Conservation (phyloP, 2,113 vertebrate genomes). For the Ariopsis seemanni region DNA sequence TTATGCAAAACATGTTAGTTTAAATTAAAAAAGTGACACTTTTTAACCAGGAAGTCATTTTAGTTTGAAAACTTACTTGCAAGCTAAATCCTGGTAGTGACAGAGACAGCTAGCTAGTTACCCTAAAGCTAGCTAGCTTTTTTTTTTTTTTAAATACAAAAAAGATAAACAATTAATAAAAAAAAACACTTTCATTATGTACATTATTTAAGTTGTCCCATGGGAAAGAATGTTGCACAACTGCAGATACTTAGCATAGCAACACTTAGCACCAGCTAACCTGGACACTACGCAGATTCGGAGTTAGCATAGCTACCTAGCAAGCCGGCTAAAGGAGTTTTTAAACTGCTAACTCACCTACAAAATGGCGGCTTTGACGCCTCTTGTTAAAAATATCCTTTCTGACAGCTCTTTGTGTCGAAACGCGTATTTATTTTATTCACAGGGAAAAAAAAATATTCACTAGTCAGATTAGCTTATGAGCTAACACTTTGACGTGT, state of each 20-base stretch:
- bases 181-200: not conserved
- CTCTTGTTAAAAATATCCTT: not conserved
- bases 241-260: not conserved
- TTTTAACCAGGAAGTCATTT: not conserved
- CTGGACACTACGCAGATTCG: not conserved
- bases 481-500: slow-evolving; percentile 14
- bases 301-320: slow-evolving; percentile 5
- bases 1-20: not conserved
- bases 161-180: no score
- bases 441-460: not conserved
- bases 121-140: not conserved
- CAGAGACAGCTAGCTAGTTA: not conserved
- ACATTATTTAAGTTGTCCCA: not conserved
- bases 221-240: no score
- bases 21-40: not conserved
- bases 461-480: not conserved
- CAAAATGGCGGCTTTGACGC: not conserved
- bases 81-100: not conserved
- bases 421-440: not conserved
- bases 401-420: not conserved
- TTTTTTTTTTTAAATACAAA: not conserved
- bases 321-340: not conserved
- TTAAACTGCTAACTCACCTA: not conserved
- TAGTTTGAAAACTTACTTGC: not conserved
- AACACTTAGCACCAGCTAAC: not conserved